Evolutionary conservation across 1,140 invertebrate genomes (phyloP), one percentile per base, ranked within the genome.

Genomic region (Trachymyrmex septentrionalis): DNA sequence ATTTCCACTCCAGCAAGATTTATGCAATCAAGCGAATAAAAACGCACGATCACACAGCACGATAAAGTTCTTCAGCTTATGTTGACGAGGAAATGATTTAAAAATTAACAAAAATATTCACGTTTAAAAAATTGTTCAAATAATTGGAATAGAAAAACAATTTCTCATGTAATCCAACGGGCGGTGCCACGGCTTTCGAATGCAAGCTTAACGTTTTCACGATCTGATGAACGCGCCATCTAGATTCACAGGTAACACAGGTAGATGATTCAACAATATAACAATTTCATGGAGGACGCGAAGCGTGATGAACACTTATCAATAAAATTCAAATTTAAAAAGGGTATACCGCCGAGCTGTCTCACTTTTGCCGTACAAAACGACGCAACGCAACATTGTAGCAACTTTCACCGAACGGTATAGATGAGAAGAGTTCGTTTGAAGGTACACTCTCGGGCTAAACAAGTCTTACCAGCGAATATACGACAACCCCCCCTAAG

Each of bases 401-500:
- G 53, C 38, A 44, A 90, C 88, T 90, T 90, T 90, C 85, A 86
- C 88, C 50, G 38, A 16, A 16, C 38, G 16, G 24, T 64, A n/a
- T 67, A 7, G 38, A 44, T 30, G 50, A 30, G 44, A 38, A 71
- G 53, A 48, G 21, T 77, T 64, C n/a, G 59, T 34, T 80, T 19
- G 64, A 59, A 10, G 71, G 57, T 59, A 66, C 7, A 66, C 44
- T 50, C 48, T 48, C 53, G 59, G 50, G 53, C 69, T 38, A 61
- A 50, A 24, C 80, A 7, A 73, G 55, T n/a, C 30, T 38, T 48
- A 14, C 16, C 86, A 21, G 53, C 59, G 66, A 75, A 69, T 80
- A 76, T 12, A n/a, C 53, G 38, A 77, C 50, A 88, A 90, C 88
- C 91, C 91, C 90, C 91, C 91, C 88, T 86, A 72, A 88, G 78